Base-by-base conservation (phyloP, 1,140 invertebrate species). In the Aradophagus sp. region DNA sequence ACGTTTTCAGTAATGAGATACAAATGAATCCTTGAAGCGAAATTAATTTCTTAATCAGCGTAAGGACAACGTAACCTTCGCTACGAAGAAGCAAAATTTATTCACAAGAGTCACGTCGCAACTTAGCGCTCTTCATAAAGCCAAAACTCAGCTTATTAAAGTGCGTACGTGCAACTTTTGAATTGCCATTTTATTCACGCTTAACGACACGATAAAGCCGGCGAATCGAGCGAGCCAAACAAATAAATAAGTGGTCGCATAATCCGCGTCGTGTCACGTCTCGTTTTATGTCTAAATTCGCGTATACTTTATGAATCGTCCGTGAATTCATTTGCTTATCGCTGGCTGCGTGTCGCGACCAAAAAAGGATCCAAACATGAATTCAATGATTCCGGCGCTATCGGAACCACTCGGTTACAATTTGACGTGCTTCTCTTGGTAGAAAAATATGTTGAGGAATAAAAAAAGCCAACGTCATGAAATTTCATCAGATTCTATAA, bases 271-370 rank as follows among this genome's bases (percentile, higher is more conserved):
- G 16, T 68, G 55, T 48, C 65, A 35, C 56, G 66, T 47, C 45
- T 34, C 65, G 59, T 44, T 45, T 65, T 53, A 71, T 55, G 67
- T 71, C 59, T 71, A 59, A 71, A 71, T 71, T 65, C 52, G 56
- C 67, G 55, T 70, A 58, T 70, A 70, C 39, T 52, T 70, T 52
- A 58, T 39, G 36, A 63, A 58, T 58, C 52, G 63, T 63, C 34
- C 35, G 45, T 44, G 53, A 71, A 63, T 71, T 71, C 53, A 65
- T 65, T 71, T 65, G 68, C 68, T 71, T 71, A 65, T 71, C 68
- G 48, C 39, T 8, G 16, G 31, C 23, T n/a, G 27, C 47, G 42
- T 71, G 59, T 65, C 34, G 32, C 14, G 16, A 26, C 44, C 52
- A 26, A 70, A 70, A 62, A 70, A 58, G 31, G 52, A 45, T 63